Conservation (phyloP, 2,797 vertebrate genomes). For the Oreochromis mossambicus region DNA sequence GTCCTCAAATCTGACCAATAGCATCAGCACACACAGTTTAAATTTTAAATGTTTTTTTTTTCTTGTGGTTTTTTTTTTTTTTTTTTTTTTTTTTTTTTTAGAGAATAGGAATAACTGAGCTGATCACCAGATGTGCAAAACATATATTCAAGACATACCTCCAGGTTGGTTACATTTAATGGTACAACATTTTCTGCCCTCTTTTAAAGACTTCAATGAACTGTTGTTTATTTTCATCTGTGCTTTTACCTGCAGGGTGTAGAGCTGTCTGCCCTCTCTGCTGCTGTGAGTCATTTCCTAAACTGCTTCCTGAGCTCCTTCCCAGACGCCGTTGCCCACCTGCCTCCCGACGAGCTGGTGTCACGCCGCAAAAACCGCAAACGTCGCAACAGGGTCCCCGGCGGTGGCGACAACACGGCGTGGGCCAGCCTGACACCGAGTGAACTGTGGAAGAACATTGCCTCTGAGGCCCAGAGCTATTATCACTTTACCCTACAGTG, state of each 20-base stretch:
- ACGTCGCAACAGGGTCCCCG: slow-evolving; percentile 89
- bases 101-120: slow-evolving; percentile 94
- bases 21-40: background rate
- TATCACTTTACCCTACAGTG: slow-evolving; percentile 89
- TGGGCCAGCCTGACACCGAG: slow-evolving; percentile 94
- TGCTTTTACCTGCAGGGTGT: slow-evolving; percentile 78
- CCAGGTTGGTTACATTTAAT: slow-evolving; percentile 80
- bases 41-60: background rate
- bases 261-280: slow-evolving; percentile 93
- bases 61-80: background rate
- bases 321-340: slow-evolving; percentile 91
- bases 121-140: slow-evolving; percentile 96
- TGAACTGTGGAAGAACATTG: slow-evolving; percentile 95
- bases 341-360: slow-evolving; percentile 91
- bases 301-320: slow-evolving; percentile 98
- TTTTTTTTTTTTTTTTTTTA: slow-evolving; percentile 42
- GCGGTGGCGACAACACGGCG: slow-evolving; percentile 88
- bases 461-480: slow-evolving; percentile 87
- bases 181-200: background rate
- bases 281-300: slow-evolving; percentile 97
- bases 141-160: slow-evolving; percentile 99
- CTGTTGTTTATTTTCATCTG: background rate
- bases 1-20: background rate
- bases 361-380: slow-evolving; percentile 94
- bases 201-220: background rate